These are phyloP conservation scores for Haliclona indistincta DNA, from an alignment of 37 sponge, comb jelly and placozoan species.

Conservation along the genomic window DNA sequence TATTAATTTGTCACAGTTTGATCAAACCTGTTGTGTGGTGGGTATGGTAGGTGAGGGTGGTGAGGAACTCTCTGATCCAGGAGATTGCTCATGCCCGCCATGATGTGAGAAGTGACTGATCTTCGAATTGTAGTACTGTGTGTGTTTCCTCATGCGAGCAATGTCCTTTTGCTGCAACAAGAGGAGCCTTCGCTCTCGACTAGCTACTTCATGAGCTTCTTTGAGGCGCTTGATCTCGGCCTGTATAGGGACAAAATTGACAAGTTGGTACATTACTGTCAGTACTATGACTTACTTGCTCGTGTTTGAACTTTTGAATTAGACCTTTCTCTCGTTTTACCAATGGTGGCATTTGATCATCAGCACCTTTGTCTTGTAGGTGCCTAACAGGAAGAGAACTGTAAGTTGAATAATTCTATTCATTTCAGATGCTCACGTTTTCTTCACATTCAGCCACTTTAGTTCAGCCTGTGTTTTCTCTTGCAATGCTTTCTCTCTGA, in stretches of 20 bases:
- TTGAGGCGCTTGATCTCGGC: constrained; percentile 78
- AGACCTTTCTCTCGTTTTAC: constrained; percentile 64
- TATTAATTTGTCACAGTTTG: no score
- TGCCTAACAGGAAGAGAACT: background rate
- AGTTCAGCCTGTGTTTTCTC: constrained; percentile 69
- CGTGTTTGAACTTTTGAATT: constrained; percentile 61
- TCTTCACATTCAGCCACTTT: constrained; percentile 67
- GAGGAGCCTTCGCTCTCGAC: constrained; percentile 67
- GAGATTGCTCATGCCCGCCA: background rate
- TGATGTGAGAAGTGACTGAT: constrained; percentile 25
- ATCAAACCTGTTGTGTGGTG: no score
- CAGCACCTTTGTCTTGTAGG: constrained; percentile 75
- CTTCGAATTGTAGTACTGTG: constrained; percentile 68
- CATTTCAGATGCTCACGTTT: background rate
- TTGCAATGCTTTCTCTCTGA: constrained; percentile 77
- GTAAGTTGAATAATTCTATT: background rate
- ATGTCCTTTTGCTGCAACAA: constrained; percentile 76
- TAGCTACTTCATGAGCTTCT: constrained; percentile 60
- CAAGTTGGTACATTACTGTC: no score
- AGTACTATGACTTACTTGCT: constrained; percentile 38
- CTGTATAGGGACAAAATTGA: constrained; percentile 1
- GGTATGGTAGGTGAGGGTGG: constrained; percentile 7
- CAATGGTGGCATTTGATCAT: constrained; percentile 88
- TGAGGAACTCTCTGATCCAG: background rate
- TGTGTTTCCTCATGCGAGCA: constrained; percentile 41